These are phyloP conservation scores for Drosophila kikkawai DNA, from an alignment of 1,140 invertebrate genomes.

Conservation along the genomic window DNA sequence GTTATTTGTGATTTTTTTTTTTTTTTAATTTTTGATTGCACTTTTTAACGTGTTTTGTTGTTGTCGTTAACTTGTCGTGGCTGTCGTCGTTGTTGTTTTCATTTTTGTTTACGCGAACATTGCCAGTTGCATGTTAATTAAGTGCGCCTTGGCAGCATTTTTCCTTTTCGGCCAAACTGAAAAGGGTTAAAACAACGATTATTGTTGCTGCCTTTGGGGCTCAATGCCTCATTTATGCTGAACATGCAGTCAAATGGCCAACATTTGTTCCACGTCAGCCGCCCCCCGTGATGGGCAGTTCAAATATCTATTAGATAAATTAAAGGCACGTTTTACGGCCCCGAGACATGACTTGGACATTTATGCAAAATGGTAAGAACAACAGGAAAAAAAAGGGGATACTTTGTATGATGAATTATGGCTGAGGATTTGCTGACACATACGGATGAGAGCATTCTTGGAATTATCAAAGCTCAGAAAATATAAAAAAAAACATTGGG, in stretches of 20 bases:
- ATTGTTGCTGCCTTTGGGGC: conserved; percentile 26
- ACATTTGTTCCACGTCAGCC: conserved; percentile 74
- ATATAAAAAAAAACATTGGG: conserved; percentile 4
- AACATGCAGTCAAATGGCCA: conserved; percentile 63
- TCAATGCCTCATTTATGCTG: conserved; percentile 62
- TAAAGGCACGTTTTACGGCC: conserved; percentile 50
- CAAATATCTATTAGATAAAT: conserved; percentile 74
- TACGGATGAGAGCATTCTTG: conserved; percentile 25
- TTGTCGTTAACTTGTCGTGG: conserved; percentile 56
- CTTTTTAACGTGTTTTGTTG: conserved; percentile 44
- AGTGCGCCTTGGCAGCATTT: conserved; percentile 78
- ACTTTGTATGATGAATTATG: conserved; percentile 39
- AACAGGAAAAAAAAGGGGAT: not conserved
- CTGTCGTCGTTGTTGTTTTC: conserved; percentile 43
- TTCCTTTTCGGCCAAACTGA: conserved; percentile 33
- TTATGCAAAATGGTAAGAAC: conserved; percentile 23
- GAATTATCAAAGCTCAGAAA: conserved; percentile 16
- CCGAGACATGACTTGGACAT: conserved; percentile 33
- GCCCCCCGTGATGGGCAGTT: conserved; percentile 63
- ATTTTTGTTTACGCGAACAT: conserved; percentile 49
- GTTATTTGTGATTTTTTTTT: not conserved
- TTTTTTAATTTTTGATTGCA: conserved; percentile 62
- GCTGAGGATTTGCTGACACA: conserved; percentile 6
- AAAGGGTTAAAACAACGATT: conserved; percentile 33
- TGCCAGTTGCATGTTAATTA: conserved; percentile 82